A percentile compares a stretch with the other conserved stretches of the same genome.
These are phyloP conservation scores for Channa striata DNA, from an alignment of 2,797 vertebrate genomes.

Conservation along the genomic window DNA sequence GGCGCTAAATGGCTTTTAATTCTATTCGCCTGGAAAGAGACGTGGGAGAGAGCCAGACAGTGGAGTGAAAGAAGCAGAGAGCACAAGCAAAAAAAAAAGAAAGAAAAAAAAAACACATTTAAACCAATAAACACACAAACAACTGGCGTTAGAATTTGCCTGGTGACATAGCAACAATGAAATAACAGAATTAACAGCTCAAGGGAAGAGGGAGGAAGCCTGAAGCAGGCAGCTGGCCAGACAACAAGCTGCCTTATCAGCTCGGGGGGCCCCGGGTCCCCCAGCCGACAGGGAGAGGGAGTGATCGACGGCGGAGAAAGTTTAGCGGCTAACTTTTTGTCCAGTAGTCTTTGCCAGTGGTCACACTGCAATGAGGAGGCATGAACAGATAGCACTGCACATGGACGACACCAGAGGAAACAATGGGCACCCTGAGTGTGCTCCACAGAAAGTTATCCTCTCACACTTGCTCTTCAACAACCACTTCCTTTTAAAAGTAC, in stretches of 20 bases:
- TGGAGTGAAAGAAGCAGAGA: constrained; percentile 42
- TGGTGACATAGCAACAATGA: constrained; percentile 63
- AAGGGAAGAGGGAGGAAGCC: constrained; percentile 30
- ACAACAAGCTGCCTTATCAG: constrained; percentile 71
- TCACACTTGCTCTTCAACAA: background rate
- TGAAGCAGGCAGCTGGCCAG: constrained; percentile 49
- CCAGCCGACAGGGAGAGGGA: constrained; percentile 30
- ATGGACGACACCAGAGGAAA: constrained; percentile 40
- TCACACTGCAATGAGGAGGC: constrained; percentile 62
- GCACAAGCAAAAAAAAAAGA: constrained; percentile 24
- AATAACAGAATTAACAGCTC: constrained; percentile 60
- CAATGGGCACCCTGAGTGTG: background rate
- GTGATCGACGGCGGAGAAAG: constrained; percentile 36
- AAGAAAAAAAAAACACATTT: constrained; percentile 15
- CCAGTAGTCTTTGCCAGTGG: constrained; percentile 68
- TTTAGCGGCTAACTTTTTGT: constrained; percentile 63
- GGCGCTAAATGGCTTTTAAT: constrained; percentile 87
- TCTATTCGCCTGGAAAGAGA: constrained; percentile 82
- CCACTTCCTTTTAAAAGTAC: background rate
- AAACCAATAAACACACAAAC: constrained; percentile 62
- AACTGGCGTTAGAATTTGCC: constrained; percentile 50
- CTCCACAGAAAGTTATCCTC: constrained; percentile 3
- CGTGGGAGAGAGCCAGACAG: constrained; percentile 68
- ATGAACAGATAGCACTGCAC: constrained; percentile 48
- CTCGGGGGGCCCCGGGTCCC: constrained; percentile 35